Base-by-base conservation (phyloP, 2,888 invertebrate genomes). In the Fabriciana adippe region DNA sequence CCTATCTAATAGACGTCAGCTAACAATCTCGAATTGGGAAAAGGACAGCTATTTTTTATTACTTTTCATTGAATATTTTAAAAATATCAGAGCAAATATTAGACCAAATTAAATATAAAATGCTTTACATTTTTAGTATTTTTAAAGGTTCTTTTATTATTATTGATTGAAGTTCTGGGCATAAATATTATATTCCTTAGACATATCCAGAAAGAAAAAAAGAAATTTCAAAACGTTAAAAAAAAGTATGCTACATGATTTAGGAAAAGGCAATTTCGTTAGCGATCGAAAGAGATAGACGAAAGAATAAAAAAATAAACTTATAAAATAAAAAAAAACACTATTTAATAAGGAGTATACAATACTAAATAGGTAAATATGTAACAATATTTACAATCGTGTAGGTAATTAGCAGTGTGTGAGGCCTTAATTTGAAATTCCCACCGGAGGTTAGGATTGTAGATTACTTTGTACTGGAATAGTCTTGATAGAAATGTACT, bases 381-480 rank as follows among this genome's bases (percentile, higher is more conserved):
- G 53, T 61, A 51, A 50, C 51, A 50, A 61, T 35, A 61, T 61
- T 41, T 35, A 61, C 61, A 60, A 54, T 64, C 48, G 60, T 67
- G 64, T 64, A 55, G 55, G 66, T 69, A 70, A 72, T 71, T 72
- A 67, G 70, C 64, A 60, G 68, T 59, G 55, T 66, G 65, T 63
- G 63, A 64, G 69, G 60, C 68, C 71, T 71, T 71, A 66, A 71
- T 73, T 68, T 67, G 55, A 54, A 65, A 71, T 66, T 71, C 68
- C 68, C 71, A 64, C 50, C 26, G 57, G 62, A 66, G 63, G 62
- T 21, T 18, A 50, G 15, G 26, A 64, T 16, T 57, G n/a, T n/a
- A 21, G 53, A 63, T 54, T n/a, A 55, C 31, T 0, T 47, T 13
- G 3, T 13, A 21, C 66, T 69, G 53, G 69, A 72, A 63, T 21